These are phyloP conservation scores for Lycodopsis pacificus DNA, from an alignment of 2,797 vertebrate genomes.

Conservation along the genomic window DNA sequence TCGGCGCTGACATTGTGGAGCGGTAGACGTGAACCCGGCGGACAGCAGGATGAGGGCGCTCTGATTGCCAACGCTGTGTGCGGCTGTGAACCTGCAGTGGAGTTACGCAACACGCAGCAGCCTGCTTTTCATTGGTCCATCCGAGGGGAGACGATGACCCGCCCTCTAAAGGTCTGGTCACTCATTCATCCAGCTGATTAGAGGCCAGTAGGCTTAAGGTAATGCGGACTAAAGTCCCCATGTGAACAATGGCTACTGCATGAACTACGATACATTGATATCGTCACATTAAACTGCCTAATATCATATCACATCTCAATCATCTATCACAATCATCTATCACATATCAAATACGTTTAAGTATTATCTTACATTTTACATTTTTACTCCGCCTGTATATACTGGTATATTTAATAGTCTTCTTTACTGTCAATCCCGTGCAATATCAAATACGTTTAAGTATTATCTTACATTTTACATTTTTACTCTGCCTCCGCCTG, in stretches of 20 bases:
- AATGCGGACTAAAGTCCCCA: constrained; percentile 45
- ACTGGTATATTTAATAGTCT: no score
- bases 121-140: constrained; percentile 64
- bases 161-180: constrained; percentile 7
- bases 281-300: background rate
- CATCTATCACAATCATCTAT: no score
- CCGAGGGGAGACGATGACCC: background rate
- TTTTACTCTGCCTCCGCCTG: no score
- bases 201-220: constrained; percentile 55
- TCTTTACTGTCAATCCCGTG: no score
- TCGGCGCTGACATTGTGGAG: constrained; percentile 79
- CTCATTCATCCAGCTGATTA: constrained; percentile 9
- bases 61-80: background rate
- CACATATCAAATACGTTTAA: no score
- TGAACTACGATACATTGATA: background rate
- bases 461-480: no score
- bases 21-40: background rate
- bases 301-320: no score
- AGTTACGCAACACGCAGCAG: constrained; percentile 65
- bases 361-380: no score
- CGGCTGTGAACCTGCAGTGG: constrained; percentile 29
- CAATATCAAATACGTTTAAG: no score
- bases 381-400: no score
- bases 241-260: background rate
- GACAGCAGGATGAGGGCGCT: background rate